Percentiles rank a stretch among this genome's conserved stretches.
Conservation (phyloP, 1,140 invertebrate species). For the Heliconius hewitsoni region DNA sequence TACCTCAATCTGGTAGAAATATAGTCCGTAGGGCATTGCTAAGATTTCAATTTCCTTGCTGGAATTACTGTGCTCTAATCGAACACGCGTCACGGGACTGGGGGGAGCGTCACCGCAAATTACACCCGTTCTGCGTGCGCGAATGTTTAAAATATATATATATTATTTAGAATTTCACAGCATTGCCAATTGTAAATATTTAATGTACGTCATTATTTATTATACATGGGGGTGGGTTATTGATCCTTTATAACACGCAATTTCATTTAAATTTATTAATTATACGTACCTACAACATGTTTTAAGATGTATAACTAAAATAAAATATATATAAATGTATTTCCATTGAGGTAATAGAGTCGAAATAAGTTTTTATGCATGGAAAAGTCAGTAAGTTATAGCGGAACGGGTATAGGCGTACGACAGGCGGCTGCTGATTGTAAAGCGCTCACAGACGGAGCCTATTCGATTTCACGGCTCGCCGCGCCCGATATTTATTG, state of each 20-base stretch:
- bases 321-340: conserved; percentile 12
- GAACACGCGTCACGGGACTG: conserved; percentile 73
- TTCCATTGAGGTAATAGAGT: conserved; percentile 43
- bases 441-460: conserved; percentile 79
- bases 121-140: conserved; percentile 70
- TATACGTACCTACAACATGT: too few species aligned
- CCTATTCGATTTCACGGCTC: conserved; percentile 81
- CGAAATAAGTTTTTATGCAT: conserved; percentile 67
- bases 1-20: conserved; percentile 60
- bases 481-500: conserved; percentile 78
- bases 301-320: neutral
- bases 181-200: conserved; percentile 49
- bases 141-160: conserved; percentile 77
- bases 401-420: conserved; percentile 59
- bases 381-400: conserved; percentile 68
- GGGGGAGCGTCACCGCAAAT: conserved; percentile 68
- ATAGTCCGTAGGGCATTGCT: conserved; percentile 77
- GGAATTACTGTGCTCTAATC: conserved; percentile 79
- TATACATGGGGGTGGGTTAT: conserved; percentile 16
- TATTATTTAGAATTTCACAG: conserved; percentile 66
- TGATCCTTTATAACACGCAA: neutral
- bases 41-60: conserved; percentile 81
- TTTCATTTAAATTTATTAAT: neutral
- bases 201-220: conserved; percentile 63
- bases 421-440: conserved; percentile 77